Base-by-base conservation (phyloP, 2,888 invertebrate species). In the Seira ritae region DNA sequence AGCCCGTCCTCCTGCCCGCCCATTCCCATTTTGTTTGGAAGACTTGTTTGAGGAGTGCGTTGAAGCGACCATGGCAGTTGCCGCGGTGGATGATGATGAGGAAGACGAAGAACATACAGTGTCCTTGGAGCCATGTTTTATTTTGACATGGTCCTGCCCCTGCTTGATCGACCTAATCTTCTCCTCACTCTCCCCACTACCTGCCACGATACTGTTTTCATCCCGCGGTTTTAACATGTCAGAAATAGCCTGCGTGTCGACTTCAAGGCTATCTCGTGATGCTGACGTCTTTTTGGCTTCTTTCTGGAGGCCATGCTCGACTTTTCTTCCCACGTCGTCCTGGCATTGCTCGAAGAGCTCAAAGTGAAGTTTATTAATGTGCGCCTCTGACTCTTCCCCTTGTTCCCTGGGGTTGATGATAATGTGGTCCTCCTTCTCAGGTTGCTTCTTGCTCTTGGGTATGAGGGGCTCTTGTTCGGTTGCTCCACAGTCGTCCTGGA, bases 41-140 rank as follows among this genome's bases (percentile, higher is more conserved):
- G 81, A 81, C 75, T 76, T 81, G 60, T 70, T 66, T 20, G 76
- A 76, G 31, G 73, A 65, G 19, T 22, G 62, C 15, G 74, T 60
- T 20, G 74, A 74, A 6, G 76, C 66, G 20, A 66, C 78, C 31
- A 70, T 71, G 8, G 23, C 65, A 6, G 74, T 75, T 10, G 81
- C 74, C 19, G 81, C 31, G 46, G 81, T 71, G n/a, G 71, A 50
- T 22, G 79, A 80, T 19, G 80, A 80, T 22, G 79, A 80, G 31
- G 80, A 80, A 12, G 81, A 66, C 65, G 81, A 71, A 70, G 81
- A 71, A 71, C 76, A 81, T 1, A 81, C 76, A 4, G 81, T 81
- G 46, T 81, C 76, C 23, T 81, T 76, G 10, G 81, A 81, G 23
- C 71, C 81, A 20, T 71, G 71, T 31, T 71, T 17, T 42, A 71